Evolutionary conservation across 2,113 vertebrate species (phyloP).

Genomic region (Propithecus coquereli): DNA sequence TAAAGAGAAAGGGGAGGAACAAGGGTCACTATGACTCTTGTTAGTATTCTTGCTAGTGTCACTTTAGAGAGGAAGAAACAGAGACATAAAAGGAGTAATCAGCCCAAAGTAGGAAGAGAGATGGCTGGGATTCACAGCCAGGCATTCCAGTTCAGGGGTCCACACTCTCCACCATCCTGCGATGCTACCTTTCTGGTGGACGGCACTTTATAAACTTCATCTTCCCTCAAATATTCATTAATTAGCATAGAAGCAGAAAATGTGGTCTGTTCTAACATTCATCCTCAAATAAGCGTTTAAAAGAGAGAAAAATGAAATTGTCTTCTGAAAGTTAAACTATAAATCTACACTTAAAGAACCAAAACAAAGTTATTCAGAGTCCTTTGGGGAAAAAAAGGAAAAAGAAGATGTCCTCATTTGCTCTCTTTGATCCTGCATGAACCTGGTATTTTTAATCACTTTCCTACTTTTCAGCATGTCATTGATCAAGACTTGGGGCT

Average conservation of each 20-base stretch:
- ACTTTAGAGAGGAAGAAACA: not conserved
- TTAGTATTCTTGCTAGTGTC: not conserved
- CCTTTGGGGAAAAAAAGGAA: not conserved
- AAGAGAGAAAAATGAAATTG: not conserved
- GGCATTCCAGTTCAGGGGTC: not conserved
- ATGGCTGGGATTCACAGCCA: not conserved
- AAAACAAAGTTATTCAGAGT: not conserved
- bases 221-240: not conserved
- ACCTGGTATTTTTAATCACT: not conserved
- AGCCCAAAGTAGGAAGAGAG: not conserved
- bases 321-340: not conserved
- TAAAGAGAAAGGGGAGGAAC: not conserved
- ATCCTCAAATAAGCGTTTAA: not conserved
- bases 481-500: not conserved
- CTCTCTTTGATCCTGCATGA: not conserved
- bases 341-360: not conserved
- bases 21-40: not conserved
- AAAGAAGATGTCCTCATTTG: not conserved
- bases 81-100: not conserved
- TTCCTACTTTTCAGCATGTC: not conserved
- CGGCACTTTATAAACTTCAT: not conserved
- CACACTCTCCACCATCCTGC: rapidly evolving
- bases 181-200: not conserved
- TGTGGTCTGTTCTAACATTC: not conserved
- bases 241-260: not conserved